Base-by-base conservation (phyloP, 2,888 invertebrate genomes). In the Drosophila putrida region DNA sequence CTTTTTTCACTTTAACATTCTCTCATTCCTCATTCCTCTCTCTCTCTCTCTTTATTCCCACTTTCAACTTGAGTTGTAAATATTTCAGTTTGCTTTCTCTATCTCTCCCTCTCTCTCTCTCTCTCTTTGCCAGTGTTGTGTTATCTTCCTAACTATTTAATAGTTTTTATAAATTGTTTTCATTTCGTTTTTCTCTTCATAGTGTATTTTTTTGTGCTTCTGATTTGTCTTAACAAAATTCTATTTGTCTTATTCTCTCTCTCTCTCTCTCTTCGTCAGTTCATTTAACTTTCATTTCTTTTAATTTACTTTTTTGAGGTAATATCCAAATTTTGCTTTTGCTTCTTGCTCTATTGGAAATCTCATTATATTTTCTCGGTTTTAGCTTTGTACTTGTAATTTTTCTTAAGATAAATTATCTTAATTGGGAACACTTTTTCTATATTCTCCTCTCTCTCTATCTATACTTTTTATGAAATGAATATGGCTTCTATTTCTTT, bases 141-240 rank as follows among this genome's bases (percentile, higher is more conserved):
- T 33, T 59, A 28, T 38, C 15, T 41, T 33, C 25, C 27, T 13
- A 36, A 46, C 31, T 59, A 41, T 60, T 43, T 6, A 27, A 27
- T 25, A 27, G 43, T n/a, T 35, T 33, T 53, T 13, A 11, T 13
- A n/a, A 39, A 20, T 41, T 31, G 31, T 41, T 54, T 53, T 13
- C 33, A 54, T 54, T 31, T 31, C 31, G 20, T 11, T 9, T 54
- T 33, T n/a, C 6, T 20, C 15, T 4, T 5, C 38, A 2, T 9
- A 6, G 2, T 28, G 6, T 28, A 4, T 28, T 5, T 28, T 28
- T 28, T 9, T 6, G 31, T 6, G 6, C 31, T 31, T 8, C 1
- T 31, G 6, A 2, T 6, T 31, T 31, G 6, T 6, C 31, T 13
- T 2, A 1, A 20, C 2, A 5, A 10, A 2, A 20, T 4, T 4